Evolutionary conservation across 2,113 vertebrate genomes (phyloP), one percentile per base, ranked within the genome.

Genomic region (Atractosteus spatula): DNA sequence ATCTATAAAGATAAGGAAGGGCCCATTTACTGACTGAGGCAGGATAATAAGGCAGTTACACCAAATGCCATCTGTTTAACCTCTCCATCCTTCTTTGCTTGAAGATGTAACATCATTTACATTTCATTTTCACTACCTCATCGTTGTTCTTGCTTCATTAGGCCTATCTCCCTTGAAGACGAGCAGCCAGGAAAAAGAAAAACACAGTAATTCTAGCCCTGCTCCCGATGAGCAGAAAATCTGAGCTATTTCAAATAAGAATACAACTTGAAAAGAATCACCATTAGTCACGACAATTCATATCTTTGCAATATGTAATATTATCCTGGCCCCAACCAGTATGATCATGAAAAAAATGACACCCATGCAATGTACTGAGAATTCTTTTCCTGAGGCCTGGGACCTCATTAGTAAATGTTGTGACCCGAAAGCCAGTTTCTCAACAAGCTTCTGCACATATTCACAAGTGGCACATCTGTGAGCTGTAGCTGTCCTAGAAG

Each of bases 141-240:
- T 41, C 47, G 55, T 29, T 2, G 41, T 29, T 62, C 57, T 44
- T 62, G 44, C 84, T 84, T 90, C 81, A 86, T 73, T 73, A 73
- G 42, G 43, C 65, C 14, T 55, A 42, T 66, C 71, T 64, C 42
- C 71, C 62, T 44, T 41, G 47, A 4, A 14, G 17, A 65, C 54
- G 47, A 10, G 11, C 45, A 65, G 62, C 71, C 54, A 17, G 47
- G 47, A 2, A 41, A 43, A 43, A 7, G 17, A 12, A 64, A 8
- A 71, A 55, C 3, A 54, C 61, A 55, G 68, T 80, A 87, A 91
- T 88, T 88, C 84, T 83, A 72, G 74, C 82, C 74, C 83, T 84
- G 84, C 81, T 85, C 61, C 84, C 85, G 80, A 83, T 83, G 90
- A 92, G 84, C 84, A 88, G 83, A 89, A 92, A 91, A 90, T 88